Evolutionary conservation across 2,888 invertebrate genomes (phyloP).

Genomic region (Apamea anceps): DNA sequence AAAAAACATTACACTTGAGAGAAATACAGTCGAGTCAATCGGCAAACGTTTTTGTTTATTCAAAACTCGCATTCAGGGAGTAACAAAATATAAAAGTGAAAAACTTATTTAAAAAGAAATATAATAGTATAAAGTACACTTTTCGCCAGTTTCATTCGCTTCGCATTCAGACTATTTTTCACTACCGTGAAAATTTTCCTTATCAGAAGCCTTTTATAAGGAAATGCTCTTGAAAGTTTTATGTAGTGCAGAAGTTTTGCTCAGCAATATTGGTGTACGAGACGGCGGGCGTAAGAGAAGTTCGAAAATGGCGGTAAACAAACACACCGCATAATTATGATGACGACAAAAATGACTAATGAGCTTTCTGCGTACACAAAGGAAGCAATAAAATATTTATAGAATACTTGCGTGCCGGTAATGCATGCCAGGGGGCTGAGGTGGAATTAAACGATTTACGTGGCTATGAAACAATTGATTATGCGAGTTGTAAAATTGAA

Average conservation of each 20-base stretch:
- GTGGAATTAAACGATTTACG: constrained; percentile 54
- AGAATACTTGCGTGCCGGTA: constrained; percentile 67
- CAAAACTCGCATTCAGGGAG: not conserved
- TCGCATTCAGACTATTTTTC: constrained; percentile 53
- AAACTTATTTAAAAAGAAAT: constrained; percentile 19
- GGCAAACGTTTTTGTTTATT: constrained; percentile 4
- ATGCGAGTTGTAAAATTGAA: not conserved
- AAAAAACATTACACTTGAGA: not conserved
- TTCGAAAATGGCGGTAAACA: constrained; percentile 26
- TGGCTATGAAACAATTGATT: constrained; percentile 25
- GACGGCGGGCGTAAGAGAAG: not conserved
- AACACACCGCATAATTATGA: constrained; percentile 61
- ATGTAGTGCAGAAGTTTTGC: constrained; percentile 34
- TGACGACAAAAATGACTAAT: constrained; percentile 70
- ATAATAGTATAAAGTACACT: constrained; percentile 29
- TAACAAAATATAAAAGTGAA: constrained; percentile 14
- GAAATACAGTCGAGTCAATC: not conserved
- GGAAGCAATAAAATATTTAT: constrained; percentile 73
- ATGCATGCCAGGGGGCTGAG: constrained; percentile 49
- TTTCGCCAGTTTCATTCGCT: constrained; percentile 33
- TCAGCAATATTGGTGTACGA: not conserved
- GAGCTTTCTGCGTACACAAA: constrained; percentile 67
- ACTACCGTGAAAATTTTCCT: constrained; percentile 33
- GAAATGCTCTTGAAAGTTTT: constrained; percentile 55
- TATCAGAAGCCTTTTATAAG: constrained; percentile 47